Conservation (phyloP, 2,888 invertebrate genomes). For the Epiblema foenella region DNA sequence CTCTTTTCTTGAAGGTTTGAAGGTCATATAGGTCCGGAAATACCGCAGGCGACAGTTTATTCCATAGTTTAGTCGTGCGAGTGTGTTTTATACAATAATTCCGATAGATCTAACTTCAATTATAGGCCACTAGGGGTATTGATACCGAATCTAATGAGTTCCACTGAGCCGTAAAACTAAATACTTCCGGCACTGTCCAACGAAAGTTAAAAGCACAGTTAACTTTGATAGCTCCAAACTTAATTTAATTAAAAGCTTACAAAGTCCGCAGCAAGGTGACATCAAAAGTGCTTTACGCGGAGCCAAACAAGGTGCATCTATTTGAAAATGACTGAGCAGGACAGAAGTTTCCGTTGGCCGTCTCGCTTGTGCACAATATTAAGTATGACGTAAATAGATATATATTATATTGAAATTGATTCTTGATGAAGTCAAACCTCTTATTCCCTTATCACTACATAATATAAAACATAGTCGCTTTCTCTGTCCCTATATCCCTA, state of each 20-base stretch:
- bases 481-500: too few relatives aligned
- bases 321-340: neutral
- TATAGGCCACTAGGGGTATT: neutral
- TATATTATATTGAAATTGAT: too few relatives aligned
- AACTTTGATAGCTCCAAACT: slow-evolving; percentile 28
- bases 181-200: slow-evolving; percentile 33
- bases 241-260: slow-evolving; percentile 31
- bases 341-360: neutral
- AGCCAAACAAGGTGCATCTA: neutral
- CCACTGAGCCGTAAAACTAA: slow-evolving; percentile 20
- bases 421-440: too few relatives aligned
- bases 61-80: too few relatives aligned
- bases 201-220: slow-evolving; percentile 33
- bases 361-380: neutral
- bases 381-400: too few relatives aligned
- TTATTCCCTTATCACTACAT: too few relatives aligned
- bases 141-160: slow-evolving; percentile 20
- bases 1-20: too few relatives aligned
- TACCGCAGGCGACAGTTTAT: too few relatives aligned
- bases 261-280: slow-evolving; percentile 12
- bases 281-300: slow-evolving; percentile 13
- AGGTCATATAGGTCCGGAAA: too few relatives aligned
- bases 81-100: neutral
- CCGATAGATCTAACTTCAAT: neutral
- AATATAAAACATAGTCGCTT: too few relatives aligned